Percentiles rank a stretch among this genome's conserved stretches.
phyloP scores from a whole-genome alignment of 2,113 vertebrate genomes.

The Corythoichthys intestinalis region DNA sequence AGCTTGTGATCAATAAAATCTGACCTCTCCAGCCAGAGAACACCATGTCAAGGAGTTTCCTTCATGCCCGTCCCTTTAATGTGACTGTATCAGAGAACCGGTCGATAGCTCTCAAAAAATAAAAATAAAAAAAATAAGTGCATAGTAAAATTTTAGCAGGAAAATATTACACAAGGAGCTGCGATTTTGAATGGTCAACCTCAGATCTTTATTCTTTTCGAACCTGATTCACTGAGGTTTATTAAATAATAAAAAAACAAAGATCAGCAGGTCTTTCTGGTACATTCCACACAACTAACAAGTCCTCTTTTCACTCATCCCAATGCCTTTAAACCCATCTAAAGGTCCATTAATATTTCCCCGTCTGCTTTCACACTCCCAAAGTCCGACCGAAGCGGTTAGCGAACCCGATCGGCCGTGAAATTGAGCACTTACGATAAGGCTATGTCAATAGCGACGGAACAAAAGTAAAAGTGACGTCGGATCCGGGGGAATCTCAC shows the following conservation, averaged over 20 bases:
- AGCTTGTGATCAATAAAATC: too few species aligned
- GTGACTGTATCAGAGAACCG: too few species aligned
- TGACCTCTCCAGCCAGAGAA: too few species aligned
- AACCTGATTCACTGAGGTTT: too few species aligned
- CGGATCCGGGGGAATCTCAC: constrained; percentile 59
- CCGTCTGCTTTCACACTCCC: constrained; percentile 55
- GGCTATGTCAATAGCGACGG: constrained; percentile 71
- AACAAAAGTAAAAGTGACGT: constrained; percentile 71
- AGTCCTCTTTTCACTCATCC: constrained; percentile 47
- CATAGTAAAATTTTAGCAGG: too few species aligned
- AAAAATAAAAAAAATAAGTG: too few species aligned
- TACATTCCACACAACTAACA: constrained; percentile 33
- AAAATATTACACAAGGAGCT: too few species aligned
- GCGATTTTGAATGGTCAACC: too few species aligned
- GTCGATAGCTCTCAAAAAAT: too few species aligned
- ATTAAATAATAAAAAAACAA: neutral
- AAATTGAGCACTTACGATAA: constrained; percentile 80
- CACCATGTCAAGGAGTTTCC: too few species aligned
- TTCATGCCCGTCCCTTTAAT: too few species aligned
- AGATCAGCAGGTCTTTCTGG: constrained; percentile 22
- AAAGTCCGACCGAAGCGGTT: constrained; percentile 76
- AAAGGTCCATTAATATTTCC: constrained; percentile 64
- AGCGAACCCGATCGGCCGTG: constrained; percentile 71
- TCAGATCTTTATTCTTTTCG: too few species aligned
- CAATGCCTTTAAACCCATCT: constrained; percentile 60